Conservation (phyloP, 2,113 vertebrate species). For the Pterocles gutturalis region DNA sequence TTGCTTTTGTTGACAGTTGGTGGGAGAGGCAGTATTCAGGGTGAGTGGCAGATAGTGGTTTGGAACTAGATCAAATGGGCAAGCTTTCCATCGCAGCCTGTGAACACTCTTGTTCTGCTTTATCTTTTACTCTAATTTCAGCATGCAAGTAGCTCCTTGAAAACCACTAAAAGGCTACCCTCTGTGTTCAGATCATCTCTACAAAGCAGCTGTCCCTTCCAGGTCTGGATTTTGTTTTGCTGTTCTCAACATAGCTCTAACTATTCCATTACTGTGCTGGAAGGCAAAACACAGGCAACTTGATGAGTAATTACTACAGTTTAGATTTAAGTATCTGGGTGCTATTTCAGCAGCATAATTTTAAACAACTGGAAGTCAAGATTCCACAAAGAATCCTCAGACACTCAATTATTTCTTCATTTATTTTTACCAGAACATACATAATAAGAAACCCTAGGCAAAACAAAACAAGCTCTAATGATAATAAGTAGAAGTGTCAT, state of each 20-base stretch:
- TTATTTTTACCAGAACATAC: neutral
- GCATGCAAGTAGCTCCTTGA: neutral
- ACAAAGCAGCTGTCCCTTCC: neutral
- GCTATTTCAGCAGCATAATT: neutral
- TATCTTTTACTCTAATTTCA: neutral
- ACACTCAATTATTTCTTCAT: neutral
- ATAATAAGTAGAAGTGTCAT: neutral
- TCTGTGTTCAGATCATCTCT: neutral
- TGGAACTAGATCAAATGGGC: neutral
- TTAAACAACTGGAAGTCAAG: neutral
- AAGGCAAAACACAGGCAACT: neutral
- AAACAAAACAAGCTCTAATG: neutral
- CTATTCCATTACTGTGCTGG: neutral
- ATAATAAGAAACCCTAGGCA: neutral
- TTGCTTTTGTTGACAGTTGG: neutral
- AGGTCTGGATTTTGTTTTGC: neutral
- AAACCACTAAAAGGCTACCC: neutral
- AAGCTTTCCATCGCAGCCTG: neutral
- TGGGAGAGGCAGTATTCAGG: neutral
- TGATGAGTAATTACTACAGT: neutral
- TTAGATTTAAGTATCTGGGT: neutral
- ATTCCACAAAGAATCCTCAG: neutral
- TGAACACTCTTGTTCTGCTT: neutral
- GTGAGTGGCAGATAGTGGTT: neutral
- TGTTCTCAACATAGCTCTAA: neutral